Evolutionary conservation across 2,888 invertebrate genomes (phyloP).

Genomic region (Icerya purchasi): DNA sequence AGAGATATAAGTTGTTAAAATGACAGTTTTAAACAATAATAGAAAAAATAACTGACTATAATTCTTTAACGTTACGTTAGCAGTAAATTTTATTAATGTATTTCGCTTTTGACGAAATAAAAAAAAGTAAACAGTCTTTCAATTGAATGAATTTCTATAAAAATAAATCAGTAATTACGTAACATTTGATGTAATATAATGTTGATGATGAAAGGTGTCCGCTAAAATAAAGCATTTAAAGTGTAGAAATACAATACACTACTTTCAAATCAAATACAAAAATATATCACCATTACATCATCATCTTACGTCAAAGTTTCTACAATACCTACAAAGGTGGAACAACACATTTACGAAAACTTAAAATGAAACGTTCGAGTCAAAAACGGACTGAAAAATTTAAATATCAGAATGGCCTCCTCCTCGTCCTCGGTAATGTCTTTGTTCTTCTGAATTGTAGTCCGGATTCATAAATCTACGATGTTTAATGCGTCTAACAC

Average conservation of each 20-base stretch:
- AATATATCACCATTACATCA: no score
- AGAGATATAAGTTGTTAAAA: no score
- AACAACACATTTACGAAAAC: neutral
- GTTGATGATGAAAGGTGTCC: no score
- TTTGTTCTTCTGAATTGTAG: constrained; percentile 43
- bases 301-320: no score
- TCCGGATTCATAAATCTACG: constrained; percentile 37
- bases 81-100: neutral
- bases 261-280: no score
- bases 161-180: no score
- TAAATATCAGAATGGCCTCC: constrained; percentile 46
- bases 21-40: no score
- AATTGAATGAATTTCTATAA: neutral
- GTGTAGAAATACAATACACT: no score
- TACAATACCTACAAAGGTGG: no score
- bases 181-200: no score
- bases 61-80: neutral
- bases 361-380: neutral
- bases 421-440: constrained; percentile 28
- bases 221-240: no score
- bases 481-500: constrained; percentile 50
- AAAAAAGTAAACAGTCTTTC: neutral
- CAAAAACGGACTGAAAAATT: constrained; percentile 17
- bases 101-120: neutral
- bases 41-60: neutral